Evolutionary conservation across 2,113 vertebrate genomes (phyloP), one percentile per base, ranked within the genome.

Genomic region (Phocoena sinus): DNA sequence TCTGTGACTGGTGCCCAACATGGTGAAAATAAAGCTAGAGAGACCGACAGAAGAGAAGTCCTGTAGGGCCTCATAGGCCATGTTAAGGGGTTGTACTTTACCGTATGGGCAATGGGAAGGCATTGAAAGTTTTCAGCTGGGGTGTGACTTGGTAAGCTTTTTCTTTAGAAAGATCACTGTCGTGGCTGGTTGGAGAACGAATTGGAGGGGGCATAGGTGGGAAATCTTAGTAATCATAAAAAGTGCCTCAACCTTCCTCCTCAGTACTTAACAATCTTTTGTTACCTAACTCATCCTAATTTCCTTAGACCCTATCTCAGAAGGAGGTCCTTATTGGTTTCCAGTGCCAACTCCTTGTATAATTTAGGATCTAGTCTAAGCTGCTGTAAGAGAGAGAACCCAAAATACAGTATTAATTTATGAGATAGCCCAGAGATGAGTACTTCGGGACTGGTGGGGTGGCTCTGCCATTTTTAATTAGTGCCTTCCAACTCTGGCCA

Each of bases 131-230:
- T 94, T 96, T 94, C 73, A 91, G 67, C 56, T 13, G 68, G 28
- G 6, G 12, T 79, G 3, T 91, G 71, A 63, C 36, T 11, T 18
- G 36, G 65, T 92, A 25, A 81, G 50, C 6, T 77, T 96, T 96
- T 96, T 65, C 91, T 97, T 81, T 96, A 92, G 70, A 96, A 94
- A 87, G 84, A 58, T 79, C 41, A 36, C 41, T 41, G 10, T 94
- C 36, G 26, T 96, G 44, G 38, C 62, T 84, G 44, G 28, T 65
- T 65, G 44, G 44, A 96, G 26, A 87, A 96, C 74, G 92, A 28
- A 56, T 53, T 73, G 53, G 56, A 81, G 36, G 80, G 23, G 4
- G 13, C 36, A 31, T 62, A 91, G 25, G 20, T 91, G 73, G 31
- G 8, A 70, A 95, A 62, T 89, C 38, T 74, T 94, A 79, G 41